Conservation (phyloP, 2,888 invertebrate species). For the Onchidella celtica region DNA sequence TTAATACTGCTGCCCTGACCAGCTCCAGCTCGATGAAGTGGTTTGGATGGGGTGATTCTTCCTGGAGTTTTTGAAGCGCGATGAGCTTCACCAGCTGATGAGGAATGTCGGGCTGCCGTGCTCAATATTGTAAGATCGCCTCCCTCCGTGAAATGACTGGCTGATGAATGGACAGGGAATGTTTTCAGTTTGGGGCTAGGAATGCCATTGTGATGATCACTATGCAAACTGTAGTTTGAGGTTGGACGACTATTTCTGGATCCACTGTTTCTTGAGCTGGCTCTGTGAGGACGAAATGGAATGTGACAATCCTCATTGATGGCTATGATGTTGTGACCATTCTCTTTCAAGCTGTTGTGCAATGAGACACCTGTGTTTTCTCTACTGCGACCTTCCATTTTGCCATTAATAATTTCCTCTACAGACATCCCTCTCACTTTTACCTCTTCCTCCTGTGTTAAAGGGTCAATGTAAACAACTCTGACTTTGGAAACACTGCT, state of each 20-base stretch:
- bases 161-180: slow-evolving; percentile 23
- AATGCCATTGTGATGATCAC: neutral
- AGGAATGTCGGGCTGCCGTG: neutral
- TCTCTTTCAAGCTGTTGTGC: neutral
- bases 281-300: neutral
- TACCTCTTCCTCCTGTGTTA: slow-evolving; percentile 61
- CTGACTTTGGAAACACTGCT: slow-evolving; percentile 57
- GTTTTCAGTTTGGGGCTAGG: slow-evolving; percentile 34
- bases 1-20: slow-evolving; percentile 52
- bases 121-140: slow-evolving; percentile 29
- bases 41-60: slow-evolving; percentile 48
- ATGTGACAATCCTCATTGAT: slow-evolving; percentile 3
- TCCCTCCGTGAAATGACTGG: neutral
- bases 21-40: slow-evolving; percentile 44
- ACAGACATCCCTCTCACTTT: slow-evolving; percentile 62
- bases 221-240: neutral
- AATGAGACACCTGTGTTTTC: slow-evolving; percentile 33
- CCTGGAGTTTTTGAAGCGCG: slow-evolving; percentile 44
- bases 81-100: slow-evolving; percentile 23
- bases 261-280: neutral
- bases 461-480: slow-evolving; percentile 64
- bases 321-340: slow-evolving; percentile 19
- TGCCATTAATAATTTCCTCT: slow-evolving; percentile 64
- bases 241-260: neutral
- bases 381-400: slow-evolving; percentile 29